Base-by-base conservation (phyloP, 2,797 vertebrate genomes). In the Synanceia verrucosa region DNA sequence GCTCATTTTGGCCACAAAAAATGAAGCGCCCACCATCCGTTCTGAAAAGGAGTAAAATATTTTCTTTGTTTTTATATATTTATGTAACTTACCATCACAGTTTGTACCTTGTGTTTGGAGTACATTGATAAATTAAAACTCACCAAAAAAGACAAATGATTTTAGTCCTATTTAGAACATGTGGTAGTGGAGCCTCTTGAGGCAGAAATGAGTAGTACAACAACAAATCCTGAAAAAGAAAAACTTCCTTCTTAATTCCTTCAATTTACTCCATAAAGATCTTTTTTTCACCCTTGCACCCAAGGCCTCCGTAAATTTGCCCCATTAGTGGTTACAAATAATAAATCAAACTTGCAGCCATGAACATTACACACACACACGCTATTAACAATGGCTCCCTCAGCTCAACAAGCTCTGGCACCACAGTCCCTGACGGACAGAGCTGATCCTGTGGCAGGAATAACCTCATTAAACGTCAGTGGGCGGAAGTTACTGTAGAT, bases 361-460 rank as follows among this genome's bases (percentile, higher is more conserved):
- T 67, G 16, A 33, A 57, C 24, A 65, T 50, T 28, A 68, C 12
- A 39, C 14, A 66, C 37, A 55, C 21, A n/a, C 19, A 60, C 19
- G 59, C 2, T 24, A 66, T 29, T 28, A 41, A 76, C 8, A 11
- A 13, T 19, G 52, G 62, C 61, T 53, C 33, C 65, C 57, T 41
- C 28, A 36, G 9, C 26, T 48, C 36, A 57, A 16, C 37, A 5
- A 6, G 11, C 8, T 36, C 62, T 41, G 65, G 53, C 57, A 68
- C 19, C 36, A 59, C 9, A 41, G 41, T 18, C 21, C 9, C 46
- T 18, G 26, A 64, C 19, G 50, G 53, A 73, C 44, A 52, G 63
- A 14, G 69, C 71, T 65, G 56, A 55, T 76, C 46, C 37, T 23
- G 48, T 6, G 3, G 52, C 65, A 70, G 65, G 33, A 62, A 65